These are phyloP conservation scores for Dysidea cf. avara DNA, from an alignment of 37 sponge, comb jelly and placozoan genomes.

Conservation along the genomic window DNA sequence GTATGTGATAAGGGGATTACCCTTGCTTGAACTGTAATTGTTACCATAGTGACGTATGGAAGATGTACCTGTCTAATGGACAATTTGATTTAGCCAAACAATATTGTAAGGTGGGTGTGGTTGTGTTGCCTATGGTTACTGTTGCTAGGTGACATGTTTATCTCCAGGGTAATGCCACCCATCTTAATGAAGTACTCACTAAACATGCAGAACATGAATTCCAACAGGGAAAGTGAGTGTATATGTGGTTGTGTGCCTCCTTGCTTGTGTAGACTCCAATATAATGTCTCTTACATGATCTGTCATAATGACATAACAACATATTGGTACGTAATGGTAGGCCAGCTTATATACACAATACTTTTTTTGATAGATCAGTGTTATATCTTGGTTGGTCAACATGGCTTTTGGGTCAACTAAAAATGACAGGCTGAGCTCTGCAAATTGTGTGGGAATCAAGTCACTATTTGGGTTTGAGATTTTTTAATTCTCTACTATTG, in stretches of 20 bases:
- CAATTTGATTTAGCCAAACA: slow-evolving; percentile 81
- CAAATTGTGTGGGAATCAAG: too few species aligned
- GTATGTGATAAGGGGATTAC: slow-evolving; percentile 1
- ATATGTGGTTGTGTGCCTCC: neutral
- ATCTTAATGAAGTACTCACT: slow-evolving; percentile 44
- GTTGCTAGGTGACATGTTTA: neutral
- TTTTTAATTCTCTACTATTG: too few species aligned
- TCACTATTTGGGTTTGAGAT: too few species aligned
- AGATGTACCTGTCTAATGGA: slow-evolving; percentile 79
- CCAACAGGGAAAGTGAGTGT: slow-evolving; percentile 50
- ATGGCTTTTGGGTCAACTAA: too few species aligned
- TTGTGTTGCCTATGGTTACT: neutral
- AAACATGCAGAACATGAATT: slow-evolving; percentile 83
- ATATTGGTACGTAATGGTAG: neutral
- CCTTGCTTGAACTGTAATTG: neutral
- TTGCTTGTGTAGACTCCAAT: neutral
- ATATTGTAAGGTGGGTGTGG: slow-evolving; percentile 62
- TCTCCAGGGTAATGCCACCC: slow-evolving; percentile 33
- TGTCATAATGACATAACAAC: too few species aligned
- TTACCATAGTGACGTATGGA: slow-evolving; percentile 76
- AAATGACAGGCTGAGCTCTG: too few species aligned
- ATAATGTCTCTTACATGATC: too few species aligned
- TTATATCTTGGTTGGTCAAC: neutral
- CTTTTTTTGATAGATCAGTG: neutral
- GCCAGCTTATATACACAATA: neutral